Evolutionary conservation across 2,888 invertebrate genomes (phyloP), one percentile per base, ranked within the genome.

Genomic region (Ophion costatus): DNA sequence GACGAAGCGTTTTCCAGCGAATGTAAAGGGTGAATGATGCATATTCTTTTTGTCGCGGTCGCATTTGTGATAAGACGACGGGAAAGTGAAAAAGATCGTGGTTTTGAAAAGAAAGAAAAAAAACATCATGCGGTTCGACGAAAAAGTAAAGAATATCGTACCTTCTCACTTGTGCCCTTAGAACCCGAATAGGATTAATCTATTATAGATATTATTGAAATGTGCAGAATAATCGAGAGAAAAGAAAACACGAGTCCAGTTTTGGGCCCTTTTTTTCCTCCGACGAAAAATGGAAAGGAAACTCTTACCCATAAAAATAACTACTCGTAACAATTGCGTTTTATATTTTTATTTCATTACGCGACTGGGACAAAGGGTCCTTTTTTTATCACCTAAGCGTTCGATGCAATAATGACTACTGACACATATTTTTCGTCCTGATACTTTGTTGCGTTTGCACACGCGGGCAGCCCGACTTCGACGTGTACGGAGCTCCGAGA

Each of bases 341-440:
- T 89, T 89, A 89, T 88, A 89, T 88, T 89, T 89, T 90, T 90
- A 90, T 88, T 83, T 87, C 88, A 88, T 85, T 86, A 14, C 64
- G 63, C 83, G 87, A 90, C 82, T 89, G 87, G 89, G 86, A 82
- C n/a, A 57, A 7, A 70, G n/a, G 20, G 42, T 66, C 9, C 57
- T 78, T 76, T 69, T 69, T 81, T 61, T 20, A 61, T 33, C 20
- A 14, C 6, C 14, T 56, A 45, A 17, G n/a, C 3, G 20, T 73
- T 59, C 42, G 59, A 78, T 78, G 67, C 33, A 38, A 64, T 75
- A 4, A 22, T 14, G 6, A n/a, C n/a, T 64, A 20, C n/a, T 24
- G 10, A 6, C 14, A 17, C 29, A 45, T 75, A 71, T 56, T 61
- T 61, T 78, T 45, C 10, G 10, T 79, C 20, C 51, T 38, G 20